These are phyloP conservation scores for Thunnus albacares DNA, from an alignment of 2,797 vertebrate genomes.

Conservation along the genomic window DNA sequence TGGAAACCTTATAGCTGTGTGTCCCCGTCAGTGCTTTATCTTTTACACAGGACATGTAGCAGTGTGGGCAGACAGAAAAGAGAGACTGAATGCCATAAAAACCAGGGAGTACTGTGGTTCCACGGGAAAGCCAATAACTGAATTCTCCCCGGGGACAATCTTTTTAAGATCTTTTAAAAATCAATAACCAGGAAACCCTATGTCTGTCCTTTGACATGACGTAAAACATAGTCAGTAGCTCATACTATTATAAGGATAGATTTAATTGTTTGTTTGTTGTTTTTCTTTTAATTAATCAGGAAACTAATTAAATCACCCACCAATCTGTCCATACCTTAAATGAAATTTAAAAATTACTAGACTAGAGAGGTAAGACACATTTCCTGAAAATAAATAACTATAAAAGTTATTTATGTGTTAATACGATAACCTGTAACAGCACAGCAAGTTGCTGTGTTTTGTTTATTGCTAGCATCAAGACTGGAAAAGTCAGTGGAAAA, in stretches of 20 bases:
- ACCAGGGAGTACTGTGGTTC: neutral
- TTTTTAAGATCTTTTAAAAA: neutral
- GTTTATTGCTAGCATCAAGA: no score
- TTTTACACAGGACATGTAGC: neutral
- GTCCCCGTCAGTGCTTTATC: neutral
- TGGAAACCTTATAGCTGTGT: neutral
- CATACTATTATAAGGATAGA: neutral
- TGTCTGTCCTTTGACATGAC: neutral
- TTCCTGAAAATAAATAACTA: no score
- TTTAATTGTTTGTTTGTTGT: neutral
- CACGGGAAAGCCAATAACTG: neutral
- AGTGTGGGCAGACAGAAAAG: neutral
- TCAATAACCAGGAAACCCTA: slow-evolving; percentile 4
- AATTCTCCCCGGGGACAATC: neutral
- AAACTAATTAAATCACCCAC: neutral
- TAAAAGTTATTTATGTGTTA: no score
- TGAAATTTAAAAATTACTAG: neutral
- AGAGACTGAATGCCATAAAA: slow-evolving; percentile 3
- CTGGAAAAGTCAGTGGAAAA: no score
- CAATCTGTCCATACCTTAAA: neutral
- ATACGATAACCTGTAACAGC: no score
- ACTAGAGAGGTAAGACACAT: no score
- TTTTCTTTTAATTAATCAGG: neutral
- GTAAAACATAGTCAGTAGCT: neutral
- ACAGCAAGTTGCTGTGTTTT: no score